Conservation (phyloP, 2,797 vertebrate genomes). For the Artibeus lituratus region DNA sequence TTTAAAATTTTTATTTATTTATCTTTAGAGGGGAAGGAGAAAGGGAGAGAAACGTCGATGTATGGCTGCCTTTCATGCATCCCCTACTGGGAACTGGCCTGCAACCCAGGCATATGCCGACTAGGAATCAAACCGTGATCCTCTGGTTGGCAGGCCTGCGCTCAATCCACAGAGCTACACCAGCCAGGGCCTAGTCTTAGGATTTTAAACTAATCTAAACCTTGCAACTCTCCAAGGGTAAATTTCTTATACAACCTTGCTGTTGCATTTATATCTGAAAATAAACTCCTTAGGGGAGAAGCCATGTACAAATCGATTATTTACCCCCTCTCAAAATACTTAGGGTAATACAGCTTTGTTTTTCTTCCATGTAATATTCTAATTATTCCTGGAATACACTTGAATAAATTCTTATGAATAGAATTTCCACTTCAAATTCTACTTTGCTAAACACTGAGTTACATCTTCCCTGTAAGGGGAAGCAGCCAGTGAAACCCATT, state of each 20-base stretch:
- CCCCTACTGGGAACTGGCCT: too few relatives aligned
- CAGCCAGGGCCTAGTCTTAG: too few relatives aligned
- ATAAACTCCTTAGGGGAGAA: background rate
- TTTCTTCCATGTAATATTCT: background rate
- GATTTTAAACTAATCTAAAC: background rate
- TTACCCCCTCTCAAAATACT: background rate
- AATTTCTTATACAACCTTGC: background rate
- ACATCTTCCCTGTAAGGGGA: background rate
- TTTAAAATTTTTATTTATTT: too few relatives aligned
- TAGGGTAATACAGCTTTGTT: background rate
- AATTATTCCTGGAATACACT: background rate
- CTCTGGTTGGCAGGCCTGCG: too few relatives aligned
- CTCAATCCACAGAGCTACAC: too few relatives aligned
- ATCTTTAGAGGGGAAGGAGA: too few relatives aligned
- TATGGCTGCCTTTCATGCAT: too few relatives aligned
- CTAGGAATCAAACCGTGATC: too few relatives aligned
- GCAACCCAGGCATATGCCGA: too few relatives aligned
- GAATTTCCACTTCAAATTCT: background rate
- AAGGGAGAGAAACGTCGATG: too few relatives aligned
- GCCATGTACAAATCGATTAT: background rate
- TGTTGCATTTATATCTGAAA: background rate
- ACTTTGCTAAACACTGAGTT: background rate
- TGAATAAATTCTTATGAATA: constrained; percentile 11
- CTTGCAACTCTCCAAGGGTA: background rate
- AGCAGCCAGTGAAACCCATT: background rate